Base-by-base conservation (phyloP, 2,797 vertebrate species). In the Epinephelus awoara region DNA sequence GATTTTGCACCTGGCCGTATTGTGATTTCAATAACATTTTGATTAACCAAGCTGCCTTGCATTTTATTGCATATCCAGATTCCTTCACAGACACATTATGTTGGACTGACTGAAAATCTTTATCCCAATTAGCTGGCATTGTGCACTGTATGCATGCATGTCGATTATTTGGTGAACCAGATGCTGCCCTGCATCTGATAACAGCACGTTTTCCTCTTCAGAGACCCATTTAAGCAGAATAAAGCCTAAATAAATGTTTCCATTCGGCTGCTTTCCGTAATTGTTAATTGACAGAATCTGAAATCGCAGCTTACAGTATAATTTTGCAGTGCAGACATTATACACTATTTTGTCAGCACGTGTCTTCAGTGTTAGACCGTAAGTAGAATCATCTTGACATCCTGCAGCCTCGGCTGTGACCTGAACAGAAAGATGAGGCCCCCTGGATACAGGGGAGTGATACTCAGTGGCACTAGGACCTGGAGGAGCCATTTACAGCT, bases 401-500 rank as follows among this genome's bases (percentile, higher is more conserved):
- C 6, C 27, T 74, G 18, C 74, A 58, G 65, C 74, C 64, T 50
- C n/a, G 29, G 49, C 67, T 82, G 50, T 88, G 89, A 84, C 83
- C 78, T 79, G 79, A 86, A 90, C 81, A 64, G 67, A 65, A 75
- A 69, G 74, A 84, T 42, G 77, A 81, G 19, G 72, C 65, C 75
- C 75, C 50, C 55, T 79, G 69, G 78, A 72, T 62, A 67, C 56
- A 62, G 54, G 38, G 56, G 13, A 75, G 63, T n/a, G 21, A 59
- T 72, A 10, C 9, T 68, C 29, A 2, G 70, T 80, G 72, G 82
- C 73, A 70, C 83, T 86, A 91, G 79, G 86, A 89, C 88, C 88
- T 40, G 79, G 85, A 83, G 77, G 79, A 88, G 76, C 49, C 79
- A 52, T 84, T 79, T 86, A 77, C 85, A 91, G 89, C 82, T 85